These are phyloP conservation scores for Tursiops truncatus DNA, from an alignment of 2,113 vertebrate species.

Conservation along the genomic window DNA sequence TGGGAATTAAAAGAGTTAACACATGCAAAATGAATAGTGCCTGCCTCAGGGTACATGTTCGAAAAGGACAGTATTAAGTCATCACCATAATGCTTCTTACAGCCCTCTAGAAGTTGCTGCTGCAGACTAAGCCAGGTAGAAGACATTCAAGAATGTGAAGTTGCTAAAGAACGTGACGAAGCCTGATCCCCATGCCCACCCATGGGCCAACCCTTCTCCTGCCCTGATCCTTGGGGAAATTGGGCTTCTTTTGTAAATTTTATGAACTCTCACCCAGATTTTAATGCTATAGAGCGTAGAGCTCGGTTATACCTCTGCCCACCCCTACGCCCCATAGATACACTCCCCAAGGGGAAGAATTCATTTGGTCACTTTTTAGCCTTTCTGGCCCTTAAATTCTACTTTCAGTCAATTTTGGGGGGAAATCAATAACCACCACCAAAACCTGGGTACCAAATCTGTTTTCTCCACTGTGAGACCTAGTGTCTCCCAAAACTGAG, in stretches of 20 bases:
- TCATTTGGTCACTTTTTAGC: not conserved
- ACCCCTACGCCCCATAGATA: not conserved
- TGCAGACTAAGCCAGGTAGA: not conserved
- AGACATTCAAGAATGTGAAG: not conserved
- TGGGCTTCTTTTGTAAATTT: not conserved
- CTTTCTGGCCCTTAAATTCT: not conserved
- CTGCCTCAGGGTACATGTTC: not conserved
- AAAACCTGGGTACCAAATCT: not conserved
- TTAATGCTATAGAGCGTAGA: not conserved
- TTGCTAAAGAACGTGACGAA: not conserved
- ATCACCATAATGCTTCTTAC: accelerated
- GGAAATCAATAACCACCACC: not conserved
- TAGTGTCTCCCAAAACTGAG: not conserved
- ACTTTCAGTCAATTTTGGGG: not conserved
- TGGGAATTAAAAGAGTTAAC: not conserved
- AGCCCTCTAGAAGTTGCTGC: not conserved
- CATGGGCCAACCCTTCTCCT: not conserved
- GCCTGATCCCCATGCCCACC: too few species aligned
- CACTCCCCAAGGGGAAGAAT: not conserved
- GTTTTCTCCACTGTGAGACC: not conserved
- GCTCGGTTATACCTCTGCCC: not conserved
- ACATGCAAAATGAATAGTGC: not conserved
- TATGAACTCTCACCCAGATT: not conserved
- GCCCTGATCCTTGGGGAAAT: not conserved
- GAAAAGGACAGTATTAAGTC: not conserved